Percentiles rank a stretch among this genome's conserved stretches.
Evolutionary conservation across 2,113 vertebrate genomes (phyloP).

Genomic region (Gopherus evgoodei): DNA sequence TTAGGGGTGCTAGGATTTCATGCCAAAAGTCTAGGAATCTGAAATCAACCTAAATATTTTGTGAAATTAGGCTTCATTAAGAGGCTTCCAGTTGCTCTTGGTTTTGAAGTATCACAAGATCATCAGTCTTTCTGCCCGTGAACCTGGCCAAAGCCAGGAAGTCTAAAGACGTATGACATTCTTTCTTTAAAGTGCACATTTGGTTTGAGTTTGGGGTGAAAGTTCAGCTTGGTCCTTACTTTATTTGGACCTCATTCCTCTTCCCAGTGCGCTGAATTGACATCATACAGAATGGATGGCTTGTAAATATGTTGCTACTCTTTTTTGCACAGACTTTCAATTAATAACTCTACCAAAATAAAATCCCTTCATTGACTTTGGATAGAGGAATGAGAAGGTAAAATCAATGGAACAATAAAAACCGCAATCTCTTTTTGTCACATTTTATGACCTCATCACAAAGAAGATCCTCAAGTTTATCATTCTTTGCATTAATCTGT

Average conservation of each 20-base stretch:
- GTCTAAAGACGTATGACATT: background rate
- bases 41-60: background rate
- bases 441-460: slow-evolving; percentile 69
- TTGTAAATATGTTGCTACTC: background rate
- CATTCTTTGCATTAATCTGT: slow-evolving; percentile 64
- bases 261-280: accelerated
- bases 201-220: background rate
- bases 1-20: background rate
- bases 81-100: background rate
- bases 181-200: background rate
- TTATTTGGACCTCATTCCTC: background rate
- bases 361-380: slow-evolving; percentile 62
- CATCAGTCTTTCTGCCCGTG: background rate
- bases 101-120: background rate
- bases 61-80: background rate
- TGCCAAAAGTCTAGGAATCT: background rate
- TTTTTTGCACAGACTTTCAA: slow-evolving; percentile 36
- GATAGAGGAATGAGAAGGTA: slow-evolving; percentile 62
- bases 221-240: background rate
- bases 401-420: slow-evolving; percentile 76
- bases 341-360: slow-evolving; percentile 49
- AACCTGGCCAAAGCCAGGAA: background rate
- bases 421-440: slow-evolving; percentile 64
- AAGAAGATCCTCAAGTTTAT: slow-evolving; percentile 46
- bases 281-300: background rate